Conservation (phyloP, 1,140 invertebrate genomes). For the Eumeta japonica region DNA sequence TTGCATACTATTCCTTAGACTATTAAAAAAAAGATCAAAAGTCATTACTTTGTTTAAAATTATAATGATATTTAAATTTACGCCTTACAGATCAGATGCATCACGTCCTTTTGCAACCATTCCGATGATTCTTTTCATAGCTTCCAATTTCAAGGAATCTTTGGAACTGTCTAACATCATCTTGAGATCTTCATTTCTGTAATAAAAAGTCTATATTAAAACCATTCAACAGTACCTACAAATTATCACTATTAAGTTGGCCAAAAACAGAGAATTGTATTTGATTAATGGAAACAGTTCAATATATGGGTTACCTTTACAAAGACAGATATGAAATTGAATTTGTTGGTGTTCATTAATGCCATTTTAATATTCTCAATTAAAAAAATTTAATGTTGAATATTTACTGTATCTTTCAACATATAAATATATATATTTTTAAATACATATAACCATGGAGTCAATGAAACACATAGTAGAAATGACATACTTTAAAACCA, state of each 20-base stretch:
- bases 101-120: conserved; percentile 99
- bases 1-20: no score
- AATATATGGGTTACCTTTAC: not conserved
- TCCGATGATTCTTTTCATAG: conserved; percentile 99
- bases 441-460: no score
- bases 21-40: not conserved
- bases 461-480: no score
- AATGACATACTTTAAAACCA: no score
- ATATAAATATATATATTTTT: no score
- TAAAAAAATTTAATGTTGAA: no score
- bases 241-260: not conserved
- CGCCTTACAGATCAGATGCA: conserved; percentile 81
- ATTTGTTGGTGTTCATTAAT: no score
- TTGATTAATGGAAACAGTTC: not conserved
- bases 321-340: not conserved
- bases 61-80: conserved; percentile 4
- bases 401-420: no score
- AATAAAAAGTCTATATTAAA: conserved; percentile 22
- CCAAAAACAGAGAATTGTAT: not conserved
- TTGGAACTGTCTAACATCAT: conserved; percentile 98
- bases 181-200: conserved; percentile 87
- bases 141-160: conserved; percentile 95
- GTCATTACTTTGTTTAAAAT: not conserved
- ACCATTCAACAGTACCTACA: not conserved
- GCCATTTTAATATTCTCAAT: no score